These are phyloP conservation scores for Halocynthia aurantium DNA, from an alignment of 23 tunicate genomes.

Conservation along the genomic window DNA sequence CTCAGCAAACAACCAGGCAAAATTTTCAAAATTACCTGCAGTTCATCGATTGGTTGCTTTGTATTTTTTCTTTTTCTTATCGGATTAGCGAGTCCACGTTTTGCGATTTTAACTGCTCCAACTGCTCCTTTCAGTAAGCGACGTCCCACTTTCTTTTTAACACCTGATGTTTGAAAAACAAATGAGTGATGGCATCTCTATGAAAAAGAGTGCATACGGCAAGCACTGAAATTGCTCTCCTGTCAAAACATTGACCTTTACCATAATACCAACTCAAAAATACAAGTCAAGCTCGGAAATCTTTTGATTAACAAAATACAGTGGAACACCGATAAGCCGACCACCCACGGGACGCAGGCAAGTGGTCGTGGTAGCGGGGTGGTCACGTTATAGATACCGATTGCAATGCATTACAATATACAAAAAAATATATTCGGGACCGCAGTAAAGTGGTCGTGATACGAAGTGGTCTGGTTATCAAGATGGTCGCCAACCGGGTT, in stretches of 20 bases:
- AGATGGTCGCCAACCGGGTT: too few species aligned
- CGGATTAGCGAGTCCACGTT: slow-evolving; percentile 50
- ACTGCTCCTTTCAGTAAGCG: slow-evolving; percentile 67
- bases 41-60: slow-evolving; percentile 74
- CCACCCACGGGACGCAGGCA: too few species aligned
- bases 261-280: too few species aligned
- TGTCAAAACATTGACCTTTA: neutral
- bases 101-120: slow-evolving; percentile 81
- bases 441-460: too few species aligned
- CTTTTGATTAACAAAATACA: too few species aligned
- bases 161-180: neutral
- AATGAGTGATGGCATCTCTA: neutral
- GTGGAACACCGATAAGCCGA: too few species aligned
- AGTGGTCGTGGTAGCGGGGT: too few species aligned
- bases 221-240: neutral
- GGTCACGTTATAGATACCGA: too few species aligned
- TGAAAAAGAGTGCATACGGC: neutral
- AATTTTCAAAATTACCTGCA: slow-evolving; percentile 38
- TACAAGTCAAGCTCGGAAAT: too few species aligned
- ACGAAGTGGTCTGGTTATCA: too few species aligned
- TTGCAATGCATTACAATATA: too few species aligned
- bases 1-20: neutral
- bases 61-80: slow-evolving; percentile 31
- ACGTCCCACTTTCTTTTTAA: slow-evolving; percentile 45
- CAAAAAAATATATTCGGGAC: too few species aligned